phyloP scores from a whole-genome alignment of 2,113 vertebrate genomes.

The Nesogale talazaci region DNA sequence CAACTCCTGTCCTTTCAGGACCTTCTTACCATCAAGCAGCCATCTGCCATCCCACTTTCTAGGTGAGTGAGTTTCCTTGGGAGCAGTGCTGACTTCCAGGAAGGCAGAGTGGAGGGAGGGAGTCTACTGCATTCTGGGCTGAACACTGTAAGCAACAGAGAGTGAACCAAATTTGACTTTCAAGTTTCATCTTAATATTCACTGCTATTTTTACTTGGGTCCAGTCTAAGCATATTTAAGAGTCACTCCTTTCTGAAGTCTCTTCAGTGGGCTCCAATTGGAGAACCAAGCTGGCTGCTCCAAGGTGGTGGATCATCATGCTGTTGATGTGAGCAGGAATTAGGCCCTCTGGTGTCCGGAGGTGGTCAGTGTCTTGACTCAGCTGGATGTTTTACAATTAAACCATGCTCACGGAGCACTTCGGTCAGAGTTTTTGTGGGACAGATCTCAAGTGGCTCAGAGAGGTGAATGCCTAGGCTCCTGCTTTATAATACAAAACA shows the following conservation, averaged over 20 bases:
- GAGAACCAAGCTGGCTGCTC: conserved; percentile 50
- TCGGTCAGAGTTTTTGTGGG: conserved; percentile 48
- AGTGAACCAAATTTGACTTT: conserved; percentile 47
- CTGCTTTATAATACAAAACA: conserved; percentile 37
- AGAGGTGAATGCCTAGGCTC: background rate
- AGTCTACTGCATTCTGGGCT: background rate
- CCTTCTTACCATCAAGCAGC: background rate
- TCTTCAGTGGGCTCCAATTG: conserved; percentile 25
- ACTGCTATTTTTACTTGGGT: conserved; percentile 64
- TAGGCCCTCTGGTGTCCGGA: conserved; percentile 16
- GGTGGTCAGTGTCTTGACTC: background rate
- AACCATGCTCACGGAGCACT: background rate
- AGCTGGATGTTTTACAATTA: conserved; percentile 11
- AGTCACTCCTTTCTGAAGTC: conserved; percentile 65
- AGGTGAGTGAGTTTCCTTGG: conserved; percentile 9
- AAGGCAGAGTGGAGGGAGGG: background rate
- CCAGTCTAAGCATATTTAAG: conserved; percentile 61
- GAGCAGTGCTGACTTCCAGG: background rate
- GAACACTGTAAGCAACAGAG: conserved; percentile 52
- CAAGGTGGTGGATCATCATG: conserved; percentile 53
- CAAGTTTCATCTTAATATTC: conserved; percentile 59
- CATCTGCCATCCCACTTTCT: background rate
- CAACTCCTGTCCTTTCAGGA: background rate
- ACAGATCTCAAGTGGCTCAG: conserved; percentile 34
- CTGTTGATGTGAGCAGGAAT: conserved; percentile 49